Base-by-base conservation (phyloP, 2,888 invertebrate species). In the Fissipunctia ypsillon region DNA sequence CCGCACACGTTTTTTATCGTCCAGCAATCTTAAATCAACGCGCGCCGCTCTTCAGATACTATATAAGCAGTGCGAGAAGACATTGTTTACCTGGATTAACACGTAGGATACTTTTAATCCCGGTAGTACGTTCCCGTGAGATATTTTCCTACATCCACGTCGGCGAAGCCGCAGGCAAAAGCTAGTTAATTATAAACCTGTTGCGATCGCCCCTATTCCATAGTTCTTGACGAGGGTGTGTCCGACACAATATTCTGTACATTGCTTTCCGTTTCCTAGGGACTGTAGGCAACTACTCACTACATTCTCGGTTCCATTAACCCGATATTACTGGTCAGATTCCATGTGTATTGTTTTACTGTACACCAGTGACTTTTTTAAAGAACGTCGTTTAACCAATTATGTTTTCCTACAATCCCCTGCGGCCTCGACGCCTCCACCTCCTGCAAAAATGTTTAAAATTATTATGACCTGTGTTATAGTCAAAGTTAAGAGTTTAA, bases 201-300 rank as follows among this genome's bases (percentile, higher is more conserved):
- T 73, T 59, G 60, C 64, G 25, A 60, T 45, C 41, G 19, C 22
- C 12, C 28, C 31, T 56, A 31, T 64, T 22, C 28, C 4, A 67
- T 57, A 66, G n/a, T 52, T 70, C 6, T 69, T 80, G 80, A 77
- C 63, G 74, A 82, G 74, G 80, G 80, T 73, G 48, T 35, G 38
- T n/a, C 25, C 25, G 31, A 60, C 50, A 63, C 45, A 71, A 57
- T 54, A 72, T 61, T 68, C 59, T 59, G 57, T 60, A 67, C 63
- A 68, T 43, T 66, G 43, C 57, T 56, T 75, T 64, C 22, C 43
- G 28, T 57, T 61, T 68, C 19, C 38, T 31, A 35, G 43, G 16
- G 57, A 52, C 31, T 59, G 19, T 35, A 50, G 45, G 35, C 28
- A 41, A 31, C 31, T 25, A 56, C 48, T 78, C 28, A 61, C 28